Base-by-base conservation (phyloP, 1,140 invertebrate species). In the Heliothis virescens region DNA sequence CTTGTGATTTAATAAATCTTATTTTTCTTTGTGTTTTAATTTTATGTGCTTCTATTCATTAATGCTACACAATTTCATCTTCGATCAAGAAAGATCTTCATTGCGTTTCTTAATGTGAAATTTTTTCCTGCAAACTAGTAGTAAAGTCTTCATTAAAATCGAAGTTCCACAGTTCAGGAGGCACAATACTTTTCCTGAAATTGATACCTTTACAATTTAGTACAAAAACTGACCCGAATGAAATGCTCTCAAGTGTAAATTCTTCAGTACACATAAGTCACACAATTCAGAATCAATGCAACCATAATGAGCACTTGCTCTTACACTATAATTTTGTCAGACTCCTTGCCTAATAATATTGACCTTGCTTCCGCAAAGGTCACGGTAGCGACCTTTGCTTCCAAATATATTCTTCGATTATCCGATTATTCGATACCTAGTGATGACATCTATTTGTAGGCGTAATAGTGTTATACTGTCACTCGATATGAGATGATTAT, bases 321-420 rank as follows among this genome's bases (percentile, higher is more conserved):
- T 76, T 26, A 29, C 47, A n/a, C 67, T 50, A 76, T 76, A 63
- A 65, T 29, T 76, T 69, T 18, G 26, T 57, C n/a, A 29, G 53
- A 50, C 50, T 63, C 71, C 59, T 82, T 79, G 71, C 75, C 60
- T 74, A 78, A 82, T 75, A 74, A 29, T 41, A 53, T 26, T 67
- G 86, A 67, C 90, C 90, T 91, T 83, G 90, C 86, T 89, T 90
- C 88, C 83, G 85, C 81, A 90, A 89, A 91, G 89, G 90, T 91
- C 89, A 82, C 48, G 69, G 79, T 55, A 65, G 18, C 85, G 88
- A 90, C 90, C 89, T 91, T 87, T 88, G 79, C 74, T 80, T 73
- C 82, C 84, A 87, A 87, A 86, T 90, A 90, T 87, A 91, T 89
- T 88, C 89, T 89, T 87, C 89, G 34, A 34, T 34, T 34, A 34